These are phyloP conservation scores for Drosophila pullipes DNA, from an alignment of 2,888 invertebrate species.

Conservation along the genomic window DNA sequence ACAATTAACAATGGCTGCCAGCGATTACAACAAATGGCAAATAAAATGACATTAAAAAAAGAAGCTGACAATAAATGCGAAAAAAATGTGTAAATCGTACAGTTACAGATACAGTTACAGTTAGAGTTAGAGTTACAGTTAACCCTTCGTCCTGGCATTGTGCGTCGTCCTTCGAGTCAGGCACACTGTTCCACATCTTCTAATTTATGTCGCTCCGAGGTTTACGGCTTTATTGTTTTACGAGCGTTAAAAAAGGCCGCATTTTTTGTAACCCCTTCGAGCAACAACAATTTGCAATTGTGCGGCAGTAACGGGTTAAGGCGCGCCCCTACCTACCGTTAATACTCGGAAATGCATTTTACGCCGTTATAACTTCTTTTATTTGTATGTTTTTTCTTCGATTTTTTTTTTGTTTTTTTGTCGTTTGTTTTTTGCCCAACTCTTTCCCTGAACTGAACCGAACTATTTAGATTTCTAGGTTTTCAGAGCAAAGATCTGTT, in stretches of 20 bases:
- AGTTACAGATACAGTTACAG: constrained; percentile 12
- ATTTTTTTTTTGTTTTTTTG: constrained; percentile 5
- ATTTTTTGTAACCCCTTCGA: constrained; percentile 72
- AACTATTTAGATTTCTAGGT: constrained; percentile 77
- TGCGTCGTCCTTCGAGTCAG: constrained; percentile 27
- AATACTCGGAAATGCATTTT: constrained; percentile 71
- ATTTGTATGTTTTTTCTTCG: constrained; percentile 24
- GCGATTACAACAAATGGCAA: constrained; percentile 8
- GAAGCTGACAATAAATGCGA: constrained; percentile 31
- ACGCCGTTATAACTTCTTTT: constrained; percentile 45
- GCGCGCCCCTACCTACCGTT: constrained; percentile 42
- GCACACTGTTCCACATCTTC: constrained; percentile 70
- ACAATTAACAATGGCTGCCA: constrained; percentile 35
- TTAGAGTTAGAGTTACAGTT: constrained; percentile 40
- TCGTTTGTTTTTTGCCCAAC: constrained; percentile 31
- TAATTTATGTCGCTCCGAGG: constrained; percentile 67
- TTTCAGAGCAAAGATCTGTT: constrained; percentile 65
- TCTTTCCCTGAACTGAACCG: constrained; percentile 54
- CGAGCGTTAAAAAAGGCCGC: constrained; percentile 57
- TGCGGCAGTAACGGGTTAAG: constrained; percentile 64
- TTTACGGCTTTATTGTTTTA: constrained; percentile 80
- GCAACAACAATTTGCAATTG: constrained; percentile 73
- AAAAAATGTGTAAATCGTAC: constrained; percentile 46
- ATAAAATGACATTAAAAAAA: constrained; percentile 41
- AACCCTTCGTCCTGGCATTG: constrained; percentile 62